A percentile compares a stretch with the other conserved stretches of the same genome.
These are phyloP conservation scores for Electrona antarctica DNA, from an alignment of 2,113 vertebrate species.

Conservation along the genomic window DNA sequence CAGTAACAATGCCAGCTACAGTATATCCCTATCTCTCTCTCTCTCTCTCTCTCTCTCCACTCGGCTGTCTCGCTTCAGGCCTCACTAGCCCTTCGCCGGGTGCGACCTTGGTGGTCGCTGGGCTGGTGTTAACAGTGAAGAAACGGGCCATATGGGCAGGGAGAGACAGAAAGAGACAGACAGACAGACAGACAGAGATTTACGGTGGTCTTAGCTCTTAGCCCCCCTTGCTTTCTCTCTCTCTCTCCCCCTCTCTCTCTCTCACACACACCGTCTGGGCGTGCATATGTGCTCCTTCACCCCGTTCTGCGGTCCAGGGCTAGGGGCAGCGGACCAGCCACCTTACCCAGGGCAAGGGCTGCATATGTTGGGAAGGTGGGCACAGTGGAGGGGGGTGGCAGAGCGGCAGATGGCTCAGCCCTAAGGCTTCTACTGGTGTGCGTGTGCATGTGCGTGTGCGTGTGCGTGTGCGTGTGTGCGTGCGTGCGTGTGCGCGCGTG, in stretches of 20 bases:
- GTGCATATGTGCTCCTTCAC: slow-evolving; percentile 68
- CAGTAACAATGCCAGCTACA: slow-evolving; percentile 53
- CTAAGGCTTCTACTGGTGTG: too few relatives aligned
- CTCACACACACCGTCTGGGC: slow-evolving; percentile 61
- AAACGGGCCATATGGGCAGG: slow-evolving; percentile 56
- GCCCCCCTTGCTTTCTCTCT: background rate
- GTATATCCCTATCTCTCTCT: background rate
- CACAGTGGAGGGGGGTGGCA: slow-evolving; percentile 45
- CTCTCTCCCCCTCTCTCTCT: background rate
- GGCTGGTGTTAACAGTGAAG: slow-evolving; percentile 49
- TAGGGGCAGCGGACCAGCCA: slow-evolving; percentile 67
- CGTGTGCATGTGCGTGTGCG: too few relatives aligned
- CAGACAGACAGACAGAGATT: too few relatives aligned
- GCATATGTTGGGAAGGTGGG: slow-evolving; percentile 75
- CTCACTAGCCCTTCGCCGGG: slow-evolving; percentile 56
- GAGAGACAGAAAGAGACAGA: slow-evolving; percentile 26
- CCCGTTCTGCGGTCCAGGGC: slow-evolving; percentile 59
- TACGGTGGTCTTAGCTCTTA: background rate
- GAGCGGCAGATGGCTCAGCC: slow-evolving; percentile 75
- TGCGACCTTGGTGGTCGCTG: slow-evolving; percentile 61
- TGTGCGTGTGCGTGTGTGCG: too few relatives aligned
- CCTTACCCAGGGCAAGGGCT: slow-evolving; percentile 77
- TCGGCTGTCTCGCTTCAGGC: slow-evolving; percentile 54
- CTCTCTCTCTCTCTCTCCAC: slow-evolving; percentile 12
- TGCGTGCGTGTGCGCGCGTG: slow-evolving; percentile 28